Conservation (phyloP, 2,113 vertebrate species). For the Brienomyrus brachyistius region DNA sequence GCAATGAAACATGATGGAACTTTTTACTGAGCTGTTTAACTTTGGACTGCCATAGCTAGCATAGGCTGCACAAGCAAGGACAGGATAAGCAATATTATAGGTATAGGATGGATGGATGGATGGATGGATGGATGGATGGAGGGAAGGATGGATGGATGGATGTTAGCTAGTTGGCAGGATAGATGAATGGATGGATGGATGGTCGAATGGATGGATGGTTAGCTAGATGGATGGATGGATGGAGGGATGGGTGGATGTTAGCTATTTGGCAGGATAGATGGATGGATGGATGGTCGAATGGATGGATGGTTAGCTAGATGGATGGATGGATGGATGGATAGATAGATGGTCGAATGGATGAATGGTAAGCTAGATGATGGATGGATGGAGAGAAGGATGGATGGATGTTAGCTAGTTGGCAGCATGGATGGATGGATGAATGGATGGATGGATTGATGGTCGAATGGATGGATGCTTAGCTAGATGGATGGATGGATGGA, state of each 20-base stretch:
- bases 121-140: background rate
- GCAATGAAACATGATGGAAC: background rate
- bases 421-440: background rate
- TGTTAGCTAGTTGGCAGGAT: background rate
- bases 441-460: background rate
- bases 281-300: no score
- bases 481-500: background rate
- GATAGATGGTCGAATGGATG: no score
- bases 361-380: background rate
- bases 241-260: no score
- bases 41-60: background rate
- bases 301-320: no score
- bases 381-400: background rate
- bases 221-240: background rate
- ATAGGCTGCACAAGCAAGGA: background rate
- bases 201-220: no score
- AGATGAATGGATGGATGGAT: background rate
- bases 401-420: no score
- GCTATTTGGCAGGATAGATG: no score
- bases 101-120: background rate
- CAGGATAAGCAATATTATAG: background rate
- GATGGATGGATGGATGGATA: background rate
- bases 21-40: background rate
- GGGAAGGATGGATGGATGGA: no score
- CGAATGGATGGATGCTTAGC: no score